Conservation (phyloP, 2,113 vertebrate species). For the Ardeotis arabs region DNA sequence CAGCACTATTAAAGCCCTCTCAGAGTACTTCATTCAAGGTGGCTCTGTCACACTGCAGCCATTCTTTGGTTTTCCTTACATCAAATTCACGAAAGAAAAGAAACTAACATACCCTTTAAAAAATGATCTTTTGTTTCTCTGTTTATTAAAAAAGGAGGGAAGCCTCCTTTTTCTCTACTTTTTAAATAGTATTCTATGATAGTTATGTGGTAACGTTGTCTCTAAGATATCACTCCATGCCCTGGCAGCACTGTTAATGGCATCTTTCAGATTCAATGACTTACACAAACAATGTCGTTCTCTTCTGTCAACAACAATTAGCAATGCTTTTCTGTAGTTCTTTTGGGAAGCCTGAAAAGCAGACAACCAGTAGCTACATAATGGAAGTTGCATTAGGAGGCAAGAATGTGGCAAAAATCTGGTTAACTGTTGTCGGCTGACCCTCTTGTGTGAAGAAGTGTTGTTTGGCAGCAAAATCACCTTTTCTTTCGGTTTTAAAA, state of each 20-base stretch:
- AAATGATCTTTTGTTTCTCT: neutral
- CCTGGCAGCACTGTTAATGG: slow-evolving; percentile 59
- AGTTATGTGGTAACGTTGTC: neutral
- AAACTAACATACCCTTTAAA: neutral
- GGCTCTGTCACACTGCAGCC: neutral
- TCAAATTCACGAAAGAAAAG: neutral
- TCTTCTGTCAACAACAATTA: slow-evolving; percentile 74
- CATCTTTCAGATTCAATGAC: slow-evolving; percentile 68
- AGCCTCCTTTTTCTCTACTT: neutral
- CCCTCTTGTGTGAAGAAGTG: slow-evolving; percentile 64
- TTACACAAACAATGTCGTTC: slow-evolving; percentile 66
- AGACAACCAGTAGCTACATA: slow-evolving; percentile 63
- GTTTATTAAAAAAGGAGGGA: neutral
- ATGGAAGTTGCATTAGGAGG: slow-evolving; percentile 69
- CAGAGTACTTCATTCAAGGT: neutral
- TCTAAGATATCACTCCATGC: slow-evolving; percentile 40
- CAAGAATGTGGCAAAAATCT: slow-evolving; percentile 73
- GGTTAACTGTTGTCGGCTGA: slow-evolving; percentile 69
- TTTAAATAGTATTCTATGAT: neutral
- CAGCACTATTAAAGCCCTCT: neutral
- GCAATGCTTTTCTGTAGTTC: slow-evolving; percentile 62
- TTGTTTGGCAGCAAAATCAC: slow-evolving; percentile 65
- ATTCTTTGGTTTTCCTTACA: neutral
- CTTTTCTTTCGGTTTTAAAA: slow-evolving; percentile 56
- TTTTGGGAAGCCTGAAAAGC: slow-evolving; percentile 58